Conservation (phyloP, 2,888 invertebrate species). For the Lasioglossum lativentre region DNA sequence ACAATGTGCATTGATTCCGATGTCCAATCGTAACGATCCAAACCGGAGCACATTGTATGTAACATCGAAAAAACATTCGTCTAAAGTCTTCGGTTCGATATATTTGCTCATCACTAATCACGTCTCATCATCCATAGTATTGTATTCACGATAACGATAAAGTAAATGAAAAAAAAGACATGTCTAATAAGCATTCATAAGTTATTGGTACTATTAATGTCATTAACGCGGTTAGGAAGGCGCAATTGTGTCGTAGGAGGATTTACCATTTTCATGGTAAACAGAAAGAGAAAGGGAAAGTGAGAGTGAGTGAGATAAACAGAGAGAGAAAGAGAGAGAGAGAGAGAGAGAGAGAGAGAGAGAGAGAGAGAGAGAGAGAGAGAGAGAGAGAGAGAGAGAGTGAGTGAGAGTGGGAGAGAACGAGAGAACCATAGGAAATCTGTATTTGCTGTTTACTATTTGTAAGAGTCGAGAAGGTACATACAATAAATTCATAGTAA, state of each 20-base stretch:
- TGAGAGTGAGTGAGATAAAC: background rate
- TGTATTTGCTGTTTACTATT: constrained; percentile 83
- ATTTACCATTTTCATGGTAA: constrained; percentile 13
- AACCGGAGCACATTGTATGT: constrained; percentile 27
- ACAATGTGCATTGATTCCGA: background rate
- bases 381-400: background rate
- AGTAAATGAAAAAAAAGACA: constrained; percentile 54
- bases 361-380: background rate
- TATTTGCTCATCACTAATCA: constrained; percentile 71
- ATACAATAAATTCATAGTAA: constrained; percentile 83
- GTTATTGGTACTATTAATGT: constrained; percentile 71
- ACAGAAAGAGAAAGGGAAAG: background rate
- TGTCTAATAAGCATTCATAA: constrained; percentile 68
- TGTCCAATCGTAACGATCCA: constrained; percentile 25
- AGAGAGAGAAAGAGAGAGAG: background rate
- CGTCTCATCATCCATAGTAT: constrained; percentile 69
- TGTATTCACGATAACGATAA: constrained; percentile 64
- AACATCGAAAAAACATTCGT: constrained; percentile 44
- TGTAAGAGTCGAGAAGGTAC: constrained; percentile 80
- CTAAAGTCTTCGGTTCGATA: constrained; percentile 60
- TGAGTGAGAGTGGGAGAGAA: background rate
- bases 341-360: background rate
- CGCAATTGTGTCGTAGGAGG: constrained; percentile 25
- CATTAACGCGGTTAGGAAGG: constrained; percentile 59
- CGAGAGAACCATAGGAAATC: constrained; percentile 50